A percentile compares a stretch with the other conserved stretches of the same genome.
Evolutionary conservation across 2,888 invertebrate genomes (phyloP).

Genomic region (Buathra laborator): DNA sequence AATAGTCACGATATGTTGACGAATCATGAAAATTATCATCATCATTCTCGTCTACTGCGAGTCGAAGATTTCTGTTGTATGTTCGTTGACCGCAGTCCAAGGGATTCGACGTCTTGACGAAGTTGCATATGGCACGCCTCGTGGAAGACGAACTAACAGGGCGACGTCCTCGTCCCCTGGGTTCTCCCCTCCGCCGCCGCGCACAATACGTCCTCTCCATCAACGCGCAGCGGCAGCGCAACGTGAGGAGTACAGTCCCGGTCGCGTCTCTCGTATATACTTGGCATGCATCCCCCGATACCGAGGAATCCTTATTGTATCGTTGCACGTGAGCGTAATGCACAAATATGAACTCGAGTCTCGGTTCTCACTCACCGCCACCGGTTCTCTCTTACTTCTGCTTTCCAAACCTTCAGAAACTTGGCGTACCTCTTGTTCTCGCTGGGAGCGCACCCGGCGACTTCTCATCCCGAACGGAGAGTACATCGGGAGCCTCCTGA

Average conservation of each 20-base stretch:
- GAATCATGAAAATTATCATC: not conserved
- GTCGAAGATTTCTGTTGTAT: not conserved
- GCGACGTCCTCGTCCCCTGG: slow-evolving; percentile 38
- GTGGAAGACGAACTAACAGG: slow-evolving; percentile 19
- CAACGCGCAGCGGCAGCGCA: slow-evolving; percentile 20
- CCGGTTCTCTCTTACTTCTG: slow-evolving; percentile 44
- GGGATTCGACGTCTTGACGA: slow-evolving; percentile 14
- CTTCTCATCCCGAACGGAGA: slow-evolving; percentile 53
- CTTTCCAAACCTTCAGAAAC: slow-evolving; percentile 50
- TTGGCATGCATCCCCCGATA: slow-evolving; percentile 85
- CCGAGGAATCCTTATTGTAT: slow-evolving; percentile 85
- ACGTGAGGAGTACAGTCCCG: slow-evolving; percentile 52
- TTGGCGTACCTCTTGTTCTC: slow-evolving; percentile 20
- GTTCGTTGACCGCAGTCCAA: slow-evolving; percentile 6
- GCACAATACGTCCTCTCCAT: slow-evolving; percentile 8
- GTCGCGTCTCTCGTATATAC: slow-evolving; percentile 74
- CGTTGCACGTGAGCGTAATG: slow-evolving; percentile 85
- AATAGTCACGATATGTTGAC: not conserved
- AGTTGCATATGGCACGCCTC: slow-evolving; percentile 8
- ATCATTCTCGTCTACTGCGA: not conserved
- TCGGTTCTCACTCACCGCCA: slow-evolving; percentile 75
- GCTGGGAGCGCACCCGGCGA: slow-evolving; percentile 7
- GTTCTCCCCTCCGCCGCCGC: not conserved
- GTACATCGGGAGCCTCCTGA: no score
- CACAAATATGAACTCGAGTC: slow-evolving; percentile 83